Evolutionary conservation across 64 coral and sea anemone genomes (phyloP).

Genomic region (Montipora cactus): DNA sequence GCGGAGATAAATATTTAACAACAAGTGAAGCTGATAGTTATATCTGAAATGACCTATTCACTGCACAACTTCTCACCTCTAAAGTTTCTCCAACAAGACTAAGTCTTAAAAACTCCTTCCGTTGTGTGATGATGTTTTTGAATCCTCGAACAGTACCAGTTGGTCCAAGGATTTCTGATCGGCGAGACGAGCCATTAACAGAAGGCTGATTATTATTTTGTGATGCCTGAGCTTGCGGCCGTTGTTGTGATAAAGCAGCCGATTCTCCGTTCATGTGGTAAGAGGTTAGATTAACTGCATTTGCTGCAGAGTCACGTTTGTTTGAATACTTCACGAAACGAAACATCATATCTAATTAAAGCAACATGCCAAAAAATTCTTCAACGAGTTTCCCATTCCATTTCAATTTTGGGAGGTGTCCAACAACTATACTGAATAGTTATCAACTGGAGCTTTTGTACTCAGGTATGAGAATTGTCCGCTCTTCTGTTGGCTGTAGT

Average conservation of each 20-base stretch:
- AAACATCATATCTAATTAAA: not conserved
- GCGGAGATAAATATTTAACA: conserved; percentile 37
- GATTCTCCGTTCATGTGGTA: conserved; percentile 23
- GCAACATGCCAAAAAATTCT: not conserved
- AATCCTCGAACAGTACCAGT: conserved; percentile 67
- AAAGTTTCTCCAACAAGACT: conserved; percentile 21
- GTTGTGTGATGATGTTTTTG: conserved; percentile 74
- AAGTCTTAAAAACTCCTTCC: conserved; percentile 38
- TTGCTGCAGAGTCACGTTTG: conserved; percentile 17
- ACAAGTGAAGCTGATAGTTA: not conserved
- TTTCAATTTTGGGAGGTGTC: not conserved
- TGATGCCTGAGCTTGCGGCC: not conserved
- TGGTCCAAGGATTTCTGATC: conserved; percentile 58
- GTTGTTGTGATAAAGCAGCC: not conserved
- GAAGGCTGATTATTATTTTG: not conserved
- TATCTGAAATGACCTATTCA: not conserved
- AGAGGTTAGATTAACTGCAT: not conserved
- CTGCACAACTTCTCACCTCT: conserved; percentile 19
- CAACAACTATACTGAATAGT: not conserved
- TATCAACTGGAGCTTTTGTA: conserved; percentile 1
- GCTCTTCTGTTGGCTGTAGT: not conserved
- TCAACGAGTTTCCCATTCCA: not conserved
- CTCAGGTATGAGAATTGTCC: not conserved
- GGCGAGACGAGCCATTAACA: not conserved
- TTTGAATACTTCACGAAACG: conserved; percentile 11